Evolutionary conservation across 1,140 invertebrate species (phyloP), one percentile per base, ranked within the genome.

Genomic region (Diachasmimorpha longicaudata): DNA sequence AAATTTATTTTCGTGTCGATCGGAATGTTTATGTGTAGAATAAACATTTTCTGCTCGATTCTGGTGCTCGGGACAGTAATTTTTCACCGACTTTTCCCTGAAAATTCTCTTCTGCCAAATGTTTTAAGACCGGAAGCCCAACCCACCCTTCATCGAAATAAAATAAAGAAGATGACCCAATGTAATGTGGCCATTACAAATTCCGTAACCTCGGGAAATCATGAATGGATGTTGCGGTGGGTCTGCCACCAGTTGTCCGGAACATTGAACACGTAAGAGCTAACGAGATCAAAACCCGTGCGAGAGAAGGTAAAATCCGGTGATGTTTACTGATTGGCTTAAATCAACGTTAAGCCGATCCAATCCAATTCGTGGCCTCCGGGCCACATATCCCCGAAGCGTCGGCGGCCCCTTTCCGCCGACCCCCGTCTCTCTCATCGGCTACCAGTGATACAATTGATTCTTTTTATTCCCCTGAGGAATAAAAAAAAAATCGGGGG

Each of bases 311-410:
- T 63, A 74, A 74, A 58, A 81, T 80, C 48, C 82, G 83, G 81
- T 82, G 83, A 84, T 89, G 85, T 89, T 89, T 89, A 80, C 82
- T 83, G 85, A 89, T 88, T 88, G 88, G 88, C 87, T 89, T 89
- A 88, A 89, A 89, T 89, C 87, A 88, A 81, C 86, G 86, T 81
- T 89, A 89, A 89, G 87, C 88, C 85, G 88, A 89, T 87, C 83
- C 83, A 86, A 87, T 88, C 84, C 79, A 80, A 79, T 79, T 75
- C 84, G 79, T 82, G 80, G 81, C 83, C 74, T 72, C 78, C 83
- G 83, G 80, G 78, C 74, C 69, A 69, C 16, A 48, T 19, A 37
- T 11, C 42, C 70, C 46, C 14, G 19, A 66, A 48, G 73, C 52
- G 66, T 19, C 37, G 71, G 67, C 73, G 69, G 76, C 75, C 78